A percentile compares a stretch with the other conserved stretches of the same genome.
These are phyloP conservation scores for Phyllotreta cruciferae DNA, from an alignment of 2,888 invertebrate genomes.

Conservation along the genomic window DNA sequence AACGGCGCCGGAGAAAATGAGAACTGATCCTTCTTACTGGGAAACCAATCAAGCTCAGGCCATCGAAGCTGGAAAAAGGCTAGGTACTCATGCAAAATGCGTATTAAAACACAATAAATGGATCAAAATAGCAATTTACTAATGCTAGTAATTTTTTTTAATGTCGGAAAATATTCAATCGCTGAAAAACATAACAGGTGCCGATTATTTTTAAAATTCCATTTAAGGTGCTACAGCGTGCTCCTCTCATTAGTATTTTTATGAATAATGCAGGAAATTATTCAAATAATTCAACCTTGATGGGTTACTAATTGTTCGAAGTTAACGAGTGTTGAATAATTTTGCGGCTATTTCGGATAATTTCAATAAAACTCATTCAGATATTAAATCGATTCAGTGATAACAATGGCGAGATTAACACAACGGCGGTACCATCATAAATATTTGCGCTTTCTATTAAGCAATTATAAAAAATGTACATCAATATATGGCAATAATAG, in stretches of 20 bases:
- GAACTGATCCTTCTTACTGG: constrained; percentile 79
- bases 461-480: too few relatives aligned
- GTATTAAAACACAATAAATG: too few relatives aligned
- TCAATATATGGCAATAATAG: too few relatives aligned
- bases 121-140: too few relatives aligned
- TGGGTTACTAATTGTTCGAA: constrained; percentile 14
- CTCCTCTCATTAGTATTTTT: constrained; percentile 9
- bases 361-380: too few relatives aligned
- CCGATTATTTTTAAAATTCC: constrained; percentile 5
- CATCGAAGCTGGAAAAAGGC: constrained; percentile 72
- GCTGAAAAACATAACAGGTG: too few relatives aligned
- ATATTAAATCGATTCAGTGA: too few relatives aligned
- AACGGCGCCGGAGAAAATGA: constrained; percentile 79
- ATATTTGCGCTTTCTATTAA: too few relatives aligned
- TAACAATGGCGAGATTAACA: too few relatives aligned
- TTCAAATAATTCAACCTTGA: constrained; percentile 24
- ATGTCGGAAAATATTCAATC: neutral
- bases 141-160: too few relatives aligned
- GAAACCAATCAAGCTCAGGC: constrained; percentile 83
- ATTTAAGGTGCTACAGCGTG: constrained; percentile 7
- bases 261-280: constrained; percentile 8
- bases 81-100: constrained; percentile 64
- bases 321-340: constrained; percentile 7
- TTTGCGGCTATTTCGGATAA: constrained; percentile 14
- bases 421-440: too few relatives aligned